Evolutionary conservation across 2,888 invertebrate species (phyloP).

Genomic region (Trisateles emortualis): DNA sequence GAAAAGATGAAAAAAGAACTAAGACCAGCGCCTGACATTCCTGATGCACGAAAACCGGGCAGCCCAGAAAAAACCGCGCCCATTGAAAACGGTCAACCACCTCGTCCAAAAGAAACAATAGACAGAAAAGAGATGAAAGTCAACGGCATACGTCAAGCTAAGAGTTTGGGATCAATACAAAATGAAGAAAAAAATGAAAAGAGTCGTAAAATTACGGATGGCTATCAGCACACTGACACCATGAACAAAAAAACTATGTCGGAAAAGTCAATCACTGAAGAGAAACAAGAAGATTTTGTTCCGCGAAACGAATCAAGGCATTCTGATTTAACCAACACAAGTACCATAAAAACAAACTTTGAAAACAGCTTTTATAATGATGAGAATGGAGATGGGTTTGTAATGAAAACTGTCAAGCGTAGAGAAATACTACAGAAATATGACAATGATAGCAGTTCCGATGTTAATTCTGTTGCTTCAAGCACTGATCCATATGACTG

Average conservation of each 20-base stretch:
- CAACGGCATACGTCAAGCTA: constrained; percentile 80
- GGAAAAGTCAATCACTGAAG: constrained; percentile 78
- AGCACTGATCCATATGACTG: constrained; percentile 93
- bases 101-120: constrained; percentile 77
- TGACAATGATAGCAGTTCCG: constrained; percentile 89
- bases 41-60: constrained; percentile 65
- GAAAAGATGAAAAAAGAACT: constrained; percentile 79
- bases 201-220: constrained; percentile 60
- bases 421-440: constrained; percentile 91
- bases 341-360: constrained; percentile 84
- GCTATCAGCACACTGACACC: constrained; percentile 66
- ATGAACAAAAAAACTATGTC: constrained; percentile 79
- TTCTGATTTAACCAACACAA: constrained; percentile 81
- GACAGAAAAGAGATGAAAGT: constrained; percentile 79
- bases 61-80: constrained; percentile 63
- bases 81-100: constrained; percentile 59
- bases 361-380: constrained; percentile 90
- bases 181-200: constrained; percentile 74
- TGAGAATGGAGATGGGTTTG: constrained; percentile 88
- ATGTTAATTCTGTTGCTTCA: constrained; percentile 88
- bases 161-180: constrained; percentile 81
- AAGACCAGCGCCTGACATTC: constrained; percentile 76
- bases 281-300: constrained; percentile 75
- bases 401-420: constrained; percentile 91
- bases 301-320: constrained; percentile 80